Conservation (phyloP, 2,888 invertebrate species). For the Drosophila mettleri region DNA sequence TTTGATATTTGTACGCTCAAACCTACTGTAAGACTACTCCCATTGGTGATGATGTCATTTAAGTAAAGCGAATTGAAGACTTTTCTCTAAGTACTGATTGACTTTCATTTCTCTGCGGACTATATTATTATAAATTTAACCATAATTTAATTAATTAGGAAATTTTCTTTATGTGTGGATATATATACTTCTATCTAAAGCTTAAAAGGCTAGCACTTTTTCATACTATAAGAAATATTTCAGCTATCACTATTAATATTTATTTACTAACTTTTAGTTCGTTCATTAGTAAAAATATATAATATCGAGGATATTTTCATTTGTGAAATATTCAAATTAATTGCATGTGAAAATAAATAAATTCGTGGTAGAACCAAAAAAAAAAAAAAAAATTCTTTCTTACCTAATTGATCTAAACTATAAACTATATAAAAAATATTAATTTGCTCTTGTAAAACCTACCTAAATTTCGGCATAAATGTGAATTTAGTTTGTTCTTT, state of each 20-base stretch:
- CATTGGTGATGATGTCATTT: constrained; percentile 50
- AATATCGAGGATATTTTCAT: background rate
- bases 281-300: background rate
- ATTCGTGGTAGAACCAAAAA: background rate
- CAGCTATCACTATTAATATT: background rate
- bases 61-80: constrained; percentile 35
- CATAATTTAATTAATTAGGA: background rate
- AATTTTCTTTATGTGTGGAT: background rate
- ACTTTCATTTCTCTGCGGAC: background rate
- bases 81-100: constrained; percentile 8
- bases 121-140: background rate
- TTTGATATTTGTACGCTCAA: constrained; percentile 29
- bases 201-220: background rate
- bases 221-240: background rate
- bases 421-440: constrained; percentile 11
- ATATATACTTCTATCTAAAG: background rate
- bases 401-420: background rate
- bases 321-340: constrained; percentile 3
- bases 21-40: constrained; percentile 30
- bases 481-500: constrained; percentile 32
- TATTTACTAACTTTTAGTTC: constrained; percentile 8
- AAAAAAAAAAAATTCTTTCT: background rate
- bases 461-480: constrained; percentile 12
- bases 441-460: constrained; percentile 22
- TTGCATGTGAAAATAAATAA: constrained; percentile 2